Base-by-base conservation (phyloP, 1,140 invertebrate genomes). In the Anagrus nilaparvatae region DNA sequence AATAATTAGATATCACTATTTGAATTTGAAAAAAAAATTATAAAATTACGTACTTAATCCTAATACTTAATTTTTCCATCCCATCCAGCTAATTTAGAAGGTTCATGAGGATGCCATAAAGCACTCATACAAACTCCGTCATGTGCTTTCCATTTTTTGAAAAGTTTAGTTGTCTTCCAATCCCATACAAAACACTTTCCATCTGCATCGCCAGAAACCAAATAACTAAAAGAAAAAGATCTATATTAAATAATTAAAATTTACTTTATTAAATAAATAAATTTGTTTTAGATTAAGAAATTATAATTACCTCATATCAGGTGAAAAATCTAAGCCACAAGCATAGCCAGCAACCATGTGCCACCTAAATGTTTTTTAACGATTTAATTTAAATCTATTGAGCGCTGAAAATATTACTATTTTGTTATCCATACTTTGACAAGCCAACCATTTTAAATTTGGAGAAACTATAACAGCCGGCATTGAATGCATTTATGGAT, bases 311-410 rank as follows among this genome's bases (percentile, higher is more conserved):
- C 84, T 94, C 93, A 98, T 97, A 67, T 99, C 96, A 0, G 97
- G 96, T 1, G 94, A 97, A 63, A 97, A 99, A 63, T 99, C 95
- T 4, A 97, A 70, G 5, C 83, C 80, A 63, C 97, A 99, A 1
- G 97, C 95, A 73, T 99, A 99, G 3, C 97, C 97, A 23, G 97
- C 88, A 16, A 97, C 95, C 92, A 99, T 99, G 61, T 99, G 97
- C 0, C 97, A 95, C 0, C 82, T 87, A 61, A 99, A 99, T 0
- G 86, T 86, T 67, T 99, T 99, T 61, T 99, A 99, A 5, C 92
- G 75, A 64, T 98, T 97, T 72, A 95, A 81, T 70, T 97, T 97
- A 63, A 99, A 96, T 47, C 93, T 73, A 71, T 99, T 97, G 19
- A 98, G 65, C 0, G 95, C 92, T 17, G 94, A 95, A 64, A 99